Conservation (phyloP, 92 coral and sea anemone genomes). For the Actinostola sp. region DNA sequence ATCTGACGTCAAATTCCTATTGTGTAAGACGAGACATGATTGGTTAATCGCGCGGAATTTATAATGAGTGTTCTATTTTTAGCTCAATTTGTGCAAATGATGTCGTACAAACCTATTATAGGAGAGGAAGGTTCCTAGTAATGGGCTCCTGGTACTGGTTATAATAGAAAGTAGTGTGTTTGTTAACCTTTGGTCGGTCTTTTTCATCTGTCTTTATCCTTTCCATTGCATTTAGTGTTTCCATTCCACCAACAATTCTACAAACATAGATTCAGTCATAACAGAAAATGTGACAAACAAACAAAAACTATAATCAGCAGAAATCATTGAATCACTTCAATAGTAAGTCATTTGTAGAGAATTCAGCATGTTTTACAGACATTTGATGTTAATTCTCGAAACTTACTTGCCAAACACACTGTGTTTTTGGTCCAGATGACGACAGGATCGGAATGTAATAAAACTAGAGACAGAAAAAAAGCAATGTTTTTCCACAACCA, state of each 20-base stretch:
- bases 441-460: constrained; percentile 93
- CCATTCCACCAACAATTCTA: constrained; percentile 96
- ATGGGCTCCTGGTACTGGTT: no score
- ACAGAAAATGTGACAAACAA: background rate
- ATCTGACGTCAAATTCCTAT: no score
- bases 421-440: constrained; percentile 95
- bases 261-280: background rate
- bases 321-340: no score
- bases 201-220: constrained; percentile 88
- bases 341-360: no score
- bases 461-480: constrained; percentile 63
- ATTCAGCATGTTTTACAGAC: no score
- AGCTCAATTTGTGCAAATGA: no score
- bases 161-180: background rate
- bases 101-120: no score
- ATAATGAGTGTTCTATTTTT: no score
- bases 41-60: no score
- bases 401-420: constrained; percentile 96
- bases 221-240: constrained; percentile 88
- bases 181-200: constrained; percentile 75
- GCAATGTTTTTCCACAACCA: background rate
- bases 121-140: no score
- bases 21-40: no score
- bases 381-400: background rate
- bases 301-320: no score